A percentile compares a stretch with the other conserved stretches of the same genome.
phyloP scores from a whole-genome alignment of 1,140 invertebrate genomes.

The Bombus cullumanus region DNA sequence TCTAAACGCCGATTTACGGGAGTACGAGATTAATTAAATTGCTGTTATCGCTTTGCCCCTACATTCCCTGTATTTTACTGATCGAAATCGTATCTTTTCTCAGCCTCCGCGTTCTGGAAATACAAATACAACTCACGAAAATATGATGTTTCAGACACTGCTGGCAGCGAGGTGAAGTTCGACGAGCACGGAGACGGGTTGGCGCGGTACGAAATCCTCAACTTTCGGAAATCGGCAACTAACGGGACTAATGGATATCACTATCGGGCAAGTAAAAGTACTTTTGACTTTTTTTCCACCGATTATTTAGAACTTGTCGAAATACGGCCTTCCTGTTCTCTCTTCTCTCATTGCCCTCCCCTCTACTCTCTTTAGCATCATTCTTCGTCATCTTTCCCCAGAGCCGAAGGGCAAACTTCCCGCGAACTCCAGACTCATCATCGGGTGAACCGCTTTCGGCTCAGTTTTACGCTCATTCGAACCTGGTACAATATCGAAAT shows the following conservation, averaged over 20 bases:
- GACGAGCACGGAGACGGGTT: constrained; percentile 87
- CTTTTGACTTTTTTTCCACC: constrained; percentile 27
- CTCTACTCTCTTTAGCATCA: not conserved
- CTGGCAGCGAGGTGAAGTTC: constrained; percentile 87
- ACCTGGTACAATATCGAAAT: constrained; percentile 18
- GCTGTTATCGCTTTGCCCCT: not conserved
- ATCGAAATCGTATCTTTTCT: not conserved
- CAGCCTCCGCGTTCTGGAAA: no score
- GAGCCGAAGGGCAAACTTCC: constrained; percentile 6
- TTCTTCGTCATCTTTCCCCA: not conserved
- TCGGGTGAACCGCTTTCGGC: constrained; percentile 10
- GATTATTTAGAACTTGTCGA: constrained; percentile 51
- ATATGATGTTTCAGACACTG: constrained; percentile 83
- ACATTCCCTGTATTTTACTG: no score
- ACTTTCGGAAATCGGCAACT: constrained; percentile 83
- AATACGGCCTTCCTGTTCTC: not conserved
- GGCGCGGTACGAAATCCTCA: constrained; percentile 86
- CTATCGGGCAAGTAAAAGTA: constrained; percentile 83
- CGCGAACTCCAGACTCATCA: not conserved
- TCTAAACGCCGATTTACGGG: not conserved
- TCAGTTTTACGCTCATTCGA: constrained; percentile 11
- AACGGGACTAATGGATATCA: constrained; percentile 83
- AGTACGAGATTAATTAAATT: not conserved
- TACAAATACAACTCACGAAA: not conserved
- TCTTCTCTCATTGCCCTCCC: no score